Evolutionary conservation across 2,888 invertebrate genomes (phyloP).

Genomic region (Eueremaeus valkanovi): DNA sequence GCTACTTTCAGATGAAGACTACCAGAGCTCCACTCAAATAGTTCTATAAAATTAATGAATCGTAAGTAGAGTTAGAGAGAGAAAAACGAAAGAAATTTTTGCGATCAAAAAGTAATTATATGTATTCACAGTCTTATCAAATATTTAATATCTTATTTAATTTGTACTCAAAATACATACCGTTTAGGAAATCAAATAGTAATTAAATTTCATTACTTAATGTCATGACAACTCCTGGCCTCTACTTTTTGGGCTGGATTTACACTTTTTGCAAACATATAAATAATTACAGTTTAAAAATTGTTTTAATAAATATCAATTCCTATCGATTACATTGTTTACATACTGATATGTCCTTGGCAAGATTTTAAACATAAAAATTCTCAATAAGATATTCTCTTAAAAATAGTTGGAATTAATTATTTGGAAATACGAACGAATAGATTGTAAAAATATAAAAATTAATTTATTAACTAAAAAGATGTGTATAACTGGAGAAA

Average conservation of each 20-base stretch:
- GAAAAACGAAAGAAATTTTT: background rate
- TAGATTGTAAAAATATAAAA: too few relatives aligned
- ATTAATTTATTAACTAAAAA: too few relatives aligned
- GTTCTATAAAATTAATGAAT: constrained; percentile 30
- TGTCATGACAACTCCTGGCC: background rate
- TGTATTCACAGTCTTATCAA: constrained; percentile 10
- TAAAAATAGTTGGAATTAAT: too few relatives aligned
- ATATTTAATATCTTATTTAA: constrained; percentile 22
- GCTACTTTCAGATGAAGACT: background rate
- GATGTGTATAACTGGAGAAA: too few relatives aligned
- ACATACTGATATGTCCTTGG: too few relatives aligned
- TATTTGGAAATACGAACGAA: too few relatives aligned
- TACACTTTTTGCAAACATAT: too few relatives aligned
- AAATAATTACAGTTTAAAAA: too few relatives aligned
- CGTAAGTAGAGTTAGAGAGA: constrained; percentile 10
- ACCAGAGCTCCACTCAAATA: background rate
- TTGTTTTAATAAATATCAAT: too few relatives aligned
- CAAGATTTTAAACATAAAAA: too few relatives aligned
- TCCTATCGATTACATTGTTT: too few relatives aligned
- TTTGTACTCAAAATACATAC: background rate
- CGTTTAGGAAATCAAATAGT: constrained; percentile 25
- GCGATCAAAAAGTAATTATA: constrained; percentile 31
- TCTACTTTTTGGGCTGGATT: background rate
- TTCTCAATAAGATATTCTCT: too few relatives aligned
- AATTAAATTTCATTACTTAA: constrained; percentile 18